Evolutionary conservation across 2,888 invertebrate species (phyloP).

Genomic region (Diaprepes abbreviatus): DNA sequence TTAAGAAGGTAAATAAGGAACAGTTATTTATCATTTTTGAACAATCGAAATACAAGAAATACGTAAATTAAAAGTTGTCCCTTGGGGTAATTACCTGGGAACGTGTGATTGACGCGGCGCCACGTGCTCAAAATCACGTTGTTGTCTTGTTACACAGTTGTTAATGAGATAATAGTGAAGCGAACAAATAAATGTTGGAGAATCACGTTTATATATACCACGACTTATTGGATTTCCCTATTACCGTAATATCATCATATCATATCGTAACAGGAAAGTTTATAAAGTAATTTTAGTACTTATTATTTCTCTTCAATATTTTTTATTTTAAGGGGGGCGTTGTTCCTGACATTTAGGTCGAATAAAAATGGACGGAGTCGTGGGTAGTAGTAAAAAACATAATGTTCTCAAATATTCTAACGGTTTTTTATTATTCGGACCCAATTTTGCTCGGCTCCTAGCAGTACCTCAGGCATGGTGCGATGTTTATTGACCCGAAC

Average conservation of each 20-base stretch:
- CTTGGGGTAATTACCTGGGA: conserved; percentile 18
- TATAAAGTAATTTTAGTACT: background rate
- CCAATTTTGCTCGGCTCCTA: conserved; percentile 24
- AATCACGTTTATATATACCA: conserved; percentile 26
- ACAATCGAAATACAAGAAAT: background rate
- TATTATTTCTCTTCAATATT: background rate
- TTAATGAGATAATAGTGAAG: conserved; percentile 41
- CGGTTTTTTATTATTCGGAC: conserved; percentile 36
- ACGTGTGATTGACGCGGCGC: conserved; percentile 36
- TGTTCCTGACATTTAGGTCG: conserved; percentile 4
- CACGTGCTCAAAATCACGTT: conserved; percentile 56
- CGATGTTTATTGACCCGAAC: conserved; percentile 45
- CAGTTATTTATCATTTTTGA: background rate
- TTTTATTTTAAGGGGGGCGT: background rate
- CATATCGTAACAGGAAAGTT: background rate
- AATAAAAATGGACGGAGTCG: conserved; percentile 7
- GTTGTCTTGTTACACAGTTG: conserved; percentile 29
- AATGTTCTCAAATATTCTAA: conserved; percentile 25
- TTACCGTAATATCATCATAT: background rate
- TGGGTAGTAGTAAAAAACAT: conserved; percentile 12
- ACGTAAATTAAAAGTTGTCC: background rate
- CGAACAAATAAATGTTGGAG: conserved; percentile 24
- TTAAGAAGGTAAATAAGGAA: conserved; percentile 4
- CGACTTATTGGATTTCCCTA: conserved; percentile 24
- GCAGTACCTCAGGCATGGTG: conserved; percentile 34